Conservation (phyloP, 2,113 vertebrate genomes). For the Campylomormyrus tamandua region DNA sequence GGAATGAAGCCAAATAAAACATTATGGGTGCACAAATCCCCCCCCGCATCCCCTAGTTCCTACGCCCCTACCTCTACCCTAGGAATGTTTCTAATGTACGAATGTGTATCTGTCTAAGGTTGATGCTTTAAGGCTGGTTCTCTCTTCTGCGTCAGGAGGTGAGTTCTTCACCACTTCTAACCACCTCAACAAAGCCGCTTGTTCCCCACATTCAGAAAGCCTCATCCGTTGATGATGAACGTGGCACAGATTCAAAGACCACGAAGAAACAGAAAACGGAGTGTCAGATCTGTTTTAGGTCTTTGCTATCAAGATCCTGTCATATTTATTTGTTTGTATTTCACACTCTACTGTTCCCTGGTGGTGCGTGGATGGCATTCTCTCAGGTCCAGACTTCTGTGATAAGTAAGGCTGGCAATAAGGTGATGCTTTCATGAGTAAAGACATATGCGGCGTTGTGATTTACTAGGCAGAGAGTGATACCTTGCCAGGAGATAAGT, state of each 20-base stretch:
- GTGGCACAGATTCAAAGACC: neutral
- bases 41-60: neutral
- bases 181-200: neutral
- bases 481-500: neutral
- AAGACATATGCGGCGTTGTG: neutral
- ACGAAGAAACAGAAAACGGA: neutral
- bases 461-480: neutral
- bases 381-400: constrained; percentile 10
- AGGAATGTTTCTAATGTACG: neutral
- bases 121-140: neutral
- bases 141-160: neutral
- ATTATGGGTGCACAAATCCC: neutral
- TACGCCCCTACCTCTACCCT: neutral
- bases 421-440: neutral
- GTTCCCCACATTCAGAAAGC: neutral
- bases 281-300: neutral
- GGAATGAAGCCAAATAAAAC: neutral
- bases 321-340: neutral
- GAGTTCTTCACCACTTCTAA: neutral
- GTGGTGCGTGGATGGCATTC: neutral
- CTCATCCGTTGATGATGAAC: neutral
- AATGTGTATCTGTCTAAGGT: neutral
- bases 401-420: neutral
- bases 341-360: constrained; percentile 2
- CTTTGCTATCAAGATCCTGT: neutral